Conservation (phyloP, 2,113 vertebrate genomes). For the Chaetodon auriga region DNA sequence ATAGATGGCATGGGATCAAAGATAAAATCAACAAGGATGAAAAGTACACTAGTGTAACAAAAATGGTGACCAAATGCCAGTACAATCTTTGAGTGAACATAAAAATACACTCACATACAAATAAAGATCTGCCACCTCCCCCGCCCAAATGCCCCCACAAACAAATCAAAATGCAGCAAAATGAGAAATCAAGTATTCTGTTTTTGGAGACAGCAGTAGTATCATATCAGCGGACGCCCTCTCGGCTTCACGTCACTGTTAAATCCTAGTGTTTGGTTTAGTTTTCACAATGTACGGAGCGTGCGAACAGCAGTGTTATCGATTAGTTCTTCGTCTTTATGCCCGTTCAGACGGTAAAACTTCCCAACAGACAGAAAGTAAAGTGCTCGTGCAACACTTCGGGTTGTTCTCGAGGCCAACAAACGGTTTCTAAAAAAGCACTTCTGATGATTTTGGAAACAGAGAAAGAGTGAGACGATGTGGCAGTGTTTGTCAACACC, state of each 20-base stretch:
- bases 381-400: conserved; percentile 86
- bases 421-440: conserved; percentile 69
- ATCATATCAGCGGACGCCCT: conserved; percentile 61
- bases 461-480: conserved; percentile 58
- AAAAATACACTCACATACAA: conserved; percentile 79
- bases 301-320: conserved; percentile 56
- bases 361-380: conserved; percentile 71
- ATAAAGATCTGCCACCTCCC: conserved; percentile 56
- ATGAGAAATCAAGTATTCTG: conserved; percentile 76
- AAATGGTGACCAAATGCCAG: conserved; percentile 80
- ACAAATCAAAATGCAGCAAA: conserved; percentile 77
- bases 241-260: conserved; percentile 59
- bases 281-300: conserved; percentile 36
- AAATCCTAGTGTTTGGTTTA: conserved; percentile 67
- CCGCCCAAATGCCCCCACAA: conserved; percentile 27
- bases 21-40: conserved; percentile 87
- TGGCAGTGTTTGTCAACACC: conserved; percentile 78
- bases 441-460: conserved; percentile 53
- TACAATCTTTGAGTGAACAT: conserved; percentile 88
- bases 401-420: conserved; percentile 77
- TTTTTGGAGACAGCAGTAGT: conserved; percentile 82
- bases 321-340: conserved; percentile 37
- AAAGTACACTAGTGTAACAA: conserved; percentile 85
- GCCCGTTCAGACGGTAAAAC: conserved; percentile 41
- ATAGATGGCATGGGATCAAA: conserved; percentile 90